Base-by-base conservation (phyloP, 1,140 invertebrate genomes). In the Tenebrio molitor region DNA sequence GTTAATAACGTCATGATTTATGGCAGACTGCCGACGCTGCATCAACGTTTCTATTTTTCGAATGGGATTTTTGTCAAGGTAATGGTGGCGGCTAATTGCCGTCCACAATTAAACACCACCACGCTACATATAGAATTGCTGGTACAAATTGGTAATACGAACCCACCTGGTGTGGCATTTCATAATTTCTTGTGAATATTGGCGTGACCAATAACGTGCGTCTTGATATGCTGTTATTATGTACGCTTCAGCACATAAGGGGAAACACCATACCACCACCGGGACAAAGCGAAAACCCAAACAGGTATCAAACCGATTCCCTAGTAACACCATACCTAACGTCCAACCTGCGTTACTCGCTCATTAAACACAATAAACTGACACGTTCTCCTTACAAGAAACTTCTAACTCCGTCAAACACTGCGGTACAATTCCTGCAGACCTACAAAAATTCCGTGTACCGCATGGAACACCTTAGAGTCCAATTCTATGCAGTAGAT, bases 121-220 rank as follows among this genome's bases (percentile, higher is more conserved):
- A 41, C 39, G 63, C 33, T 39, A 65, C 46, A 53, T 53, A 53
- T 53, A 53, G 46, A 53, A 53, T 29, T 58, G 50, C 50, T 58
- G 64, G 17, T 71, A 42, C 69, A 63, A 71, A 71, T 71, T 71
- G 69, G 69, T 71, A 71, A 71, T 71, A 41, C n/a, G 69, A 71
- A n/a, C 41, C 67, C 21, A 15, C 21, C 17, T 66, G 64, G 36
- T 64, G 53, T 53, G 69, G 25, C 23, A 62, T 42, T 71, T 41
- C 50, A 71, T 62, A 62, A 71, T 63, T 71, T 64, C 58, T 58
- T 58, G 53, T 42, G 69, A 71, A 71, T 62, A 71, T 71, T 71
- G 62, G 69, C 69, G 69, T 71, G 69, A 71, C 69, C 46, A 71
- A 71, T 71, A 71, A 58, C 53, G 42, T 66, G 64, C 42, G 34